Percentiles rank a stretch among this genome's conserved stretches.
Conservation (phyloP, 1,140 invertebrate species). For the Asbolus verrucosus region DNA sequence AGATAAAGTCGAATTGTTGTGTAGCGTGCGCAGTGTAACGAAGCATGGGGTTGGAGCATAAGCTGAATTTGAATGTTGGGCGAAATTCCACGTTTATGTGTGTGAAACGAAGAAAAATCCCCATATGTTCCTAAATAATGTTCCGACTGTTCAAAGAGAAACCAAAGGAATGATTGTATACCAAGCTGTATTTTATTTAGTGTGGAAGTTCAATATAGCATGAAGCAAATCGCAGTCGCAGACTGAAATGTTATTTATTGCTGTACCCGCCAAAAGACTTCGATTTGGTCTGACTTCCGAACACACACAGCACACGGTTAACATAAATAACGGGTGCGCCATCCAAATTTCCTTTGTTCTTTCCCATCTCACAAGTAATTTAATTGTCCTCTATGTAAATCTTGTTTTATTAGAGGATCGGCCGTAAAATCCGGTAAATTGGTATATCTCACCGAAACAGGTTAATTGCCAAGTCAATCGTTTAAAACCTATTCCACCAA, state of each 20-base stretch:
- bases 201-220: constrained; percentile 51
- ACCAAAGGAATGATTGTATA: constrained; percentile 50
- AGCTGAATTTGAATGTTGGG: constrained; percentile 30
- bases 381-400: constrained; percentile 16
- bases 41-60: constrained; percentile 8
- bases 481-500: constrained; percentile 1
- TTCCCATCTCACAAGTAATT: background rate
- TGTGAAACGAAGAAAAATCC: constrained; percentile 29
- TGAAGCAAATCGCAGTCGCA: constrained; percentile 47
- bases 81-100: constrained; percentile 34
- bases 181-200: constrained; percentile 48
- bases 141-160: constrained; percentile 45
- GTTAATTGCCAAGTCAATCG: constrained; percentile 2
- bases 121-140: constrained; percentile 46
- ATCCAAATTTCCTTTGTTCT: constrained; percentile 14
- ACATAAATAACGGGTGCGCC: background rate
- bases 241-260: constrained; percentile 50
- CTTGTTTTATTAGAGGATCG: constrained; percentile 7
- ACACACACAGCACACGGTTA: constrained; percentile 24
- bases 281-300: constrained; percentile 29
- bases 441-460: too few species aligned
- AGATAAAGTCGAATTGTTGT: constrained; percentile 24
- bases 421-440: background rate
- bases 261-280: constrained; percentile 37
- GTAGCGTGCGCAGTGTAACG: constrained; percentile 30